These are phyloP conservation scores for Hofmannophila pseudospretella DNA, from an alignment of 2,888 invertebrate genomes.

Conservation along the genomic window DNA sequence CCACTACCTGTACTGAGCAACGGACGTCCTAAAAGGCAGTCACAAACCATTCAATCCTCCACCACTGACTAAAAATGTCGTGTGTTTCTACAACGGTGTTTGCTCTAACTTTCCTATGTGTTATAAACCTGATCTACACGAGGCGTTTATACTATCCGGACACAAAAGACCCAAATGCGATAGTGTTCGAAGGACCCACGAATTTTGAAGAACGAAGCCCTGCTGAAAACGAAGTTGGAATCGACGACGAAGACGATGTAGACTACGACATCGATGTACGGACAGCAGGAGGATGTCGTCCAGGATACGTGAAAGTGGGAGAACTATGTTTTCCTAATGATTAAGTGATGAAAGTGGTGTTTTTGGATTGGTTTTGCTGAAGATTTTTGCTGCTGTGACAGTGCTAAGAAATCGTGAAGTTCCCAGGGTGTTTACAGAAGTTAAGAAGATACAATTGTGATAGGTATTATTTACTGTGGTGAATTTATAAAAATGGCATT, in stretches of 20 bases:
- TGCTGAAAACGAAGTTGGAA: conserved; percentile 11
- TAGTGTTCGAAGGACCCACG: conserved; percentile 51
- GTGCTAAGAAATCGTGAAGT: no score
- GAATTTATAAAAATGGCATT: no score
- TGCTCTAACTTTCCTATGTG: conserved; percentile 4
- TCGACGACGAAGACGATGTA: conserved; percentile 27
- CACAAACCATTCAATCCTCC: conserved; percentile 4
- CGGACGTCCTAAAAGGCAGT: neutral
- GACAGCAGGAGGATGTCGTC: conserved; percentile 22
- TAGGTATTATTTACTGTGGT: no score
- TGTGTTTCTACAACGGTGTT: conserved; percentile 1
- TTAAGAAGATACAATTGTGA: no score
- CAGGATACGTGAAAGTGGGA: conserved; percentile 23
- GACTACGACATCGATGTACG: conserved; percentile 12
- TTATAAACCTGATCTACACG: conserved; percentile 9
- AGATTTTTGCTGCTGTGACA: conserved; percentile 1
- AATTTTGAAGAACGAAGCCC: conserved; percentile 30
- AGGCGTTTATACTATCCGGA: conserved; percentile 33
- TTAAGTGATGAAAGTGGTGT: conserved; percentile 10
- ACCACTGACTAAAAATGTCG: conserved; percentile 6
- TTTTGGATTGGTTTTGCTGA: neutral
- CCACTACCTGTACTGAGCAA: neutral
- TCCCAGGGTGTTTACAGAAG: no score
- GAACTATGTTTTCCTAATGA: conserved; percentile 28
- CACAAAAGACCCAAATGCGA: conserved; percentile 34